A percentile compares a stretch with the other conserved stretches of the same genome.
Evolutionary conservation across 2,797 vertebrate species (phyloP).

Genomic region (Coregonus suidteri): DNA sequence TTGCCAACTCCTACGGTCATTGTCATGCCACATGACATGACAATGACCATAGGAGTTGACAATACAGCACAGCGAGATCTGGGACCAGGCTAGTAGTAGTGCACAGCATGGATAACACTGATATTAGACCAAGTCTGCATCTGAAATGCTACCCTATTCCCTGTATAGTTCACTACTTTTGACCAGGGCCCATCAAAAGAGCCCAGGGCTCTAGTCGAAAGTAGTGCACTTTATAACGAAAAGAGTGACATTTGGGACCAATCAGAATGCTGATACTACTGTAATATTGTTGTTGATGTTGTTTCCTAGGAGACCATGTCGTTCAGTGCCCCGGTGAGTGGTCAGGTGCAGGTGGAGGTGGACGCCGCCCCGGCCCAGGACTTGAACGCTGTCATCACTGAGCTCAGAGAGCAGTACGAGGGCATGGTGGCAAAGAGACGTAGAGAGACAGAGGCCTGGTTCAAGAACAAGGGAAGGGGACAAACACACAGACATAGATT

Average conservation of each 20-base stretch:
- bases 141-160: no score
- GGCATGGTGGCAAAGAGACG: slow-evolving; percentile 72
- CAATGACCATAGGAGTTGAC: no score
- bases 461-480: background rate
- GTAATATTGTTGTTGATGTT: background rate
- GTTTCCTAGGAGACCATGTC: slow-evolving; percentile 38
- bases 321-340: slow-evolving; percentile 63
- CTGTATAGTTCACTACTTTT: no score
- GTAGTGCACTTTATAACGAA: no score
- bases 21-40: no score
- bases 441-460: slow-evolving; percentile 69
- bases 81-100: no score
- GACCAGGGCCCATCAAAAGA: no score
- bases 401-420: slow-evolving; percentile 75
- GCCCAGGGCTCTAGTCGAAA: no score
- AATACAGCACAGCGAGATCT: no score
- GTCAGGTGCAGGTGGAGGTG: slow-evolving; percentile 74
- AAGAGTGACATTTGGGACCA: background rate
- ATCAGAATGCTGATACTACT: background rate
- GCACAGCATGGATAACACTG: no score
- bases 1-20: background rate
- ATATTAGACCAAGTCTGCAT: no score
- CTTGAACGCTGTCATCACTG: slow-evolving; percentile 69
- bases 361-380: slow-evolving; percentile 63
- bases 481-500: no score